Evolutionary conservation across 2,113 vertebrate genomes (phyloP), one percentile per base, ranked within the genome.

Genomic region (Mola mola): DNA sequence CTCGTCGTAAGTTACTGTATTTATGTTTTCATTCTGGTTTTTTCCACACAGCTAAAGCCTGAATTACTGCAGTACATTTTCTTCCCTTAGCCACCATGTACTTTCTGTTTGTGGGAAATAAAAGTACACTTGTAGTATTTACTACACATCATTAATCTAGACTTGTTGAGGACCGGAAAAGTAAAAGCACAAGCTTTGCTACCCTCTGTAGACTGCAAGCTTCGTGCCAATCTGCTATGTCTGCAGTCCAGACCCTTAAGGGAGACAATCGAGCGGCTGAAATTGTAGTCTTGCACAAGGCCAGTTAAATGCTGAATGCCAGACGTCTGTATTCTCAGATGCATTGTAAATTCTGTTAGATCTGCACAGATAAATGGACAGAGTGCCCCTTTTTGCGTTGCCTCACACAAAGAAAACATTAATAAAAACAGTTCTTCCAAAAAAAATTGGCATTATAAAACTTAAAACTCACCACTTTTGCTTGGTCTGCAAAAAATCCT

Each of bases 311-410:
- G 21, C 59, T 73, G 53, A 82, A 81, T 81, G 72, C 75, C 81
- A 75, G 75, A 87, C 76, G 13, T 82, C 63, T 79, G 72, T 81
- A 56, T 55, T 74, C 71, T 83, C 68, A 63, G 37, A 64, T 63
- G 64, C 40, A 70, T 70, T 62, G 55, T 83, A 77, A 82, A 88
- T 66, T 37, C 66, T 41, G 48, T 37, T 51, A 41, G 62, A 51
- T 41, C 51, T 42, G 20, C 47, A 63, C 4, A 44, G 44, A 80
- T 62, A 48, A 46, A 73, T 47, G 24, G 43, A 58, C 47, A 36
- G 37, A 15, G 44, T 59, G 22, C 61, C 51, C 59, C 55, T 29
- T 43, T 51, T 74, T 78, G 63, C 37, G 61, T 58, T 36, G 41
- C 36, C 44, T 58, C 36, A 55, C 38, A 75, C 24, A 62, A 70